These are phyloP conservation scores for Montipora capricornis DNA, from an alignment of 64 coral and sea anemone species.

Conservation along the genomic window DNA sequence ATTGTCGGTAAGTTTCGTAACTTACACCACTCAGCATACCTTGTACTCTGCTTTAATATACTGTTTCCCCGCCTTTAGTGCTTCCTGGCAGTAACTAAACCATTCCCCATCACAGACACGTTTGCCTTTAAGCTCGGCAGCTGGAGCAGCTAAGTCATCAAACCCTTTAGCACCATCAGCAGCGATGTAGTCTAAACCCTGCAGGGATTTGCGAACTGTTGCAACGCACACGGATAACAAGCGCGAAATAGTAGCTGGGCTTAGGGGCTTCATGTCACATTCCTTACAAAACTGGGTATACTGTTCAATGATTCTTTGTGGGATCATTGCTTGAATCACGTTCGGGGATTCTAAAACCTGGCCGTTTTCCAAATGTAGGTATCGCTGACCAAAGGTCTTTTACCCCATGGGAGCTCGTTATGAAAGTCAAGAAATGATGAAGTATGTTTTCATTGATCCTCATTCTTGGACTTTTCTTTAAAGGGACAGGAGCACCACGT, in stretches of 20 bases:
- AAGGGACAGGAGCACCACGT: constrained; percentile 36
- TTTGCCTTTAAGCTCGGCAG: background rate
- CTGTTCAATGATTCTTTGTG: constrained; percentile 2
- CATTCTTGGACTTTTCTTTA: constrained; percentile 37
- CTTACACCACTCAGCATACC: constrained; percentile 10
- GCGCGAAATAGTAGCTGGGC: background rate
- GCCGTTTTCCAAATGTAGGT: constrained; percentile 4
- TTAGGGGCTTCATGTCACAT: background rate
- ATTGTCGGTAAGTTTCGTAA: no score
- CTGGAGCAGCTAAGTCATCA: constrained; percentile 22
- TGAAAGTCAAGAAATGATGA: constrained; percentile 57
- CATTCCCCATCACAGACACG: constrained; percentile 13
- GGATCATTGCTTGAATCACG: constrained; percentile 16
- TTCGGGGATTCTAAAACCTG: constrained; percentile 25
- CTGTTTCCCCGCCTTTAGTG: constrained; percentile 57
- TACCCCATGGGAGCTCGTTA: constrained; percentile 33
- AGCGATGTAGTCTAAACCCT: constrained; percentile 31
- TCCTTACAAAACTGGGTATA: constrained; percentile 38
- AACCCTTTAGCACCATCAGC: constrained; percentile 43
- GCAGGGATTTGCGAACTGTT: constrained; percentile 19
- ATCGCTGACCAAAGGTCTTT: constrained; percentile 40
- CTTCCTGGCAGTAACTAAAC: constrained; percentile 23
- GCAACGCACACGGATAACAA: constrained; percentile 1
- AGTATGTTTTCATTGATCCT: constrained; percentile 16
- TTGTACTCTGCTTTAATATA: constrained; percentile 66